Evolutionary conservation across 2,888 invertebrate species (phyloP), one percentile per base, ranked within the genome.

Genomic region (Ophraella communa): DNA sequence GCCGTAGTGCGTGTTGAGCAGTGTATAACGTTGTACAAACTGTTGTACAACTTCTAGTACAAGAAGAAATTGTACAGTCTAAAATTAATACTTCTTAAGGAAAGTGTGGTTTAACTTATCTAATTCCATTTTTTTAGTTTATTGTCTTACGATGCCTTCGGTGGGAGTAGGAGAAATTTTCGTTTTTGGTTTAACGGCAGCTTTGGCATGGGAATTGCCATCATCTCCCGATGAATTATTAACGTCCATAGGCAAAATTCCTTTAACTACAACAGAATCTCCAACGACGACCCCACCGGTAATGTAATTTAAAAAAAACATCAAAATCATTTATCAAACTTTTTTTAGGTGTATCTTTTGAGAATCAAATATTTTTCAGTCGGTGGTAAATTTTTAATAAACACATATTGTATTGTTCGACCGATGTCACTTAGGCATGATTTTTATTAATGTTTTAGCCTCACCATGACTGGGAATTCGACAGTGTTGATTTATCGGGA

Each of bases 131-230:
- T 47, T n/a, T 58, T 72, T 80, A 86, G 88, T 90, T 67, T 89
- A 88, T 75, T 90, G 90, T 76, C 74, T 84, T 56, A 88, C 90
- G 0, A 85, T 86, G 67, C 86, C 87, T 0, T 83, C 84, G 1
- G 70, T 80, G 0, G 87, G 88, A 17, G 71, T 76, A 2, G 84
- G 85, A 0, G 86, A 87, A 64, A 86, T 88, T 51, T 86, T 91
- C 66, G 85, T 90, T 8, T 83, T 89, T 73, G 92, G 92, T 0
- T 85, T 88, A 53, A 93, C 92, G 0, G 90, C 91, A 0, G 91
- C 92, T 0, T 80, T 93, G 72, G 92, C 93, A 1, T 93, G 89
- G 86, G 89, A 91, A 74, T 79, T 93, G 45, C 93, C 93, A 0
- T 70, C 71, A 1, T 66, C 66, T n/a, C 67, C 72, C 11, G 63